Conservation (phyloP, 2,113 vertebrate genomes). For the Melanotaenia duboulayi region DNA sequence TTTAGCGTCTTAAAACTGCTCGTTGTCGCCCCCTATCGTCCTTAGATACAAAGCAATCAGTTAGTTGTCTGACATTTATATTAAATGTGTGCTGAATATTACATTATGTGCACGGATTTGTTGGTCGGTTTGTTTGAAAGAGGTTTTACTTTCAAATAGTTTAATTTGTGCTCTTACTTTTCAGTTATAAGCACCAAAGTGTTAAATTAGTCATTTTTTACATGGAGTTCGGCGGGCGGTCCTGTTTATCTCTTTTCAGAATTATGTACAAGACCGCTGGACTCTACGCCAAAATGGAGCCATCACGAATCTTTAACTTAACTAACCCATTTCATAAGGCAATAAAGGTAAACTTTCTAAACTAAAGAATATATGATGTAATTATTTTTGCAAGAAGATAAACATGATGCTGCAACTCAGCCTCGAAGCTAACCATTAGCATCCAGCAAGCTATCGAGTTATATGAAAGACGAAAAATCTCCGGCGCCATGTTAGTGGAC, state of each 20-base stretch:
- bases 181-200: accelerated
- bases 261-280: no score
- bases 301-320: no score
- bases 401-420: background rate
- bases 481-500: constrained; percentile 79
- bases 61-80: background rate
- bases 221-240: background rate
- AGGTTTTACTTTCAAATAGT: accelerated
- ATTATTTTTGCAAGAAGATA: background rate
- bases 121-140: accelerated
- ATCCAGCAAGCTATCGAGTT: constrained; percentile 29
- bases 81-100: background rate
- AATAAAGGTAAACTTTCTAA: no score
- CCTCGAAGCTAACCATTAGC: constrained; percentile 39
- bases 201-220: background rate
- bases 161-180: accelerated
- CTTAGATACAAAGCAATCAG: background rate
- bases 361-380: background rate
- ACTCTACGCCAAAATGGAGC: no score
- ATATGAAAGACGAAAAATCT: constrained; percentile 68
- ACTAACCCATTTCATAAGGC: background rate
- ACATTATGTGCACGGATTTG: background rate
- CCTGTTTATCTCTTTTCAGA: background rate
- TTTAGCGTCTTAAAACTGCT: background rate
- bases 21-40: constrained; percentile 5